These are phyloP conservation scores for Xerus rutilus DNA, from an alignment of 2,797 vertebrate species.

Conservation along the genomic window DNA sequence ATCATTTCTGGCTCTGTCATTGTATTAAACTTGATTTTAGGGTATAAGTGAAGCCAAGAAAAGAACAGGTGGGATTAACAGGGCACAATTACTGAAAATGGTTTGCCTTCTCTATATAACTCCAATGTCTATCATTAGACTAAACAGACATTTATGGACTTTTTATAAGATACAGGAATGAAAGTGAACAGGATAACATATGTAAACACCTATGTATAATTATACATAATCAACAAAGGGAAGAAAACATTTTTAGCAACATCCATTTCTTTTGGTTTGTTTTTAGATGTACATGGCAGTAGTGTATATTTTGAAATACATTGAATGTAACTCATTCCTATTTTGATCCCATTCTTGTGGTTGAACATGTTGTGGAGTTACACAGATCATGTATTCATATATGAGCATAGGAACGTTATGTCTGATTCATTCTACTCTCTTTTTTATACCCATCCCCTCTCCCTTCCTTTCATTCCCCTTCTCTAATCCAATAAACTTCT, in stretches of 20 bases:
- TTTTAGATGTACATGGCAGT: too few species aligned
- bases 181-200: not conserved
- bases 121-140: not conserved
- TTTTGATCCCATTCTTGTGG: too few species aligned
- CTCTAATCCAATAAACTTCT: too few species aligned
- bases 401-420: too few species aligned
- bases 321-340: too few species aligned
- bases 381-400: too few species aligned
- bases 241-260: slow-evolving; percentile 2
- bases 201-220: not conserved
- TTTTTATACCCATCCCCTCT: too few species aligned
- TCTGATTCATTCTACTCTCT: too few species aligned
- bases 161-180: not conserved
- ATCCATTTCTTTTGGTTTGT: not conserved
- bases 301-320: too few species aligned
- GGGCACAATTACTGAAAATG: not conserved
- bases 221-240: not conserved
- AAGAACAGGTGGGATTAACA: not conserved
- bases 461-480: too few species aligned
- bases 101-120: not conserved
- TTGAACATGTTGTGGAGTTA: too few species aligned
- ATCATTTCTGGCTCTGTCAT: not conserved
- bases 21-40: slow-evolving; percentile 11
- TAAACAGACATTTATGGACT: not conserved
- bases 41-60: not conserved